Evolutionary conservation across 2,113 vertebrate genomes (phyloP), one percentile per base, ranked within the genome.

Genomic region (Leucopsar rothschildi): DNA sequence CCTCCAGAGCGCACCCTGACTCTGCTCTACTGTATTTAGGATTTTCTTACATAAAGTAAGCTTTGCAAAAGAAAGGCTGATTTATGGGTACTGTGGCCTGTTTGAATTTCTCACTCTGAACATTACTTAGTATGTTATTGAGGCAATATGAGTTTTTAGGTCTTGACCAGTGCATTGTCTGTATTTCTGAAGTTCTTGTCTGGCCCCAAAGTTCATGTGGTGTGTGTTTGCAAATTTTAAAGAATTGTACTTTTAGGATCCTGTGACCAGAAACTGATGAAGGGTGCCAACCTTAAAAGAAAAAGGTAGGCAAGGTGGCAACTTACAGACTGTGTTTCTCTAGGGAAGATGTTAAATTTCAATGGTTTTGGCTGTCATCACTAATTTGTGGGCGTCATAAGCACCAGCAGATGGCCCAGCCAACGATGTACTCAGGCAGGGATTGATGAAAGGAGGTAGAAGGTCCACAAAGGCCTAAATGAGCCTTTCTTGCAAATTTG

Each of bases 401-500:
- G 56, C 11, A 9, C 61, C 92, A 90, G 88, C 94, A 96, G 95
- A 92, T 96, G 93, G 93, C 80, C 84, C 72, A 60, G 80, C 49
- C n/a, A 12, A 47, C 53, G 85, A 90, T 33, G 50, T 52, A 49
- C 44, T 88, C 69, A 84, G 56, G 42, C 76, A 53, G 3, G 92
- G 89, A 61, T 20, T 96, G 88, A 69, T 92, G 83, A 92, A 94
- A 92, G 61, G 57, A 90, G 27, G 56, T 71, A 68, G 57, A 92
- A 84, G 68, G 65, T 82, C 83, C 40, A 57, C 92, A 93, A 83
- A 93, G n/a, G 55, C 88, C 80, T 96, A 83, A 94, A 95, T 84
- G 76, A 96, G 83, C 66, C 88, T 86, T 90, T 75, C 88, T 93
- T 94, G 88, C 85, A 94, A 82, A 96, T 94, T 83, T 86, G 28